Conservation (phyloP, 2,113 vertebrate species). For the Sorex fumeus region DNA sequence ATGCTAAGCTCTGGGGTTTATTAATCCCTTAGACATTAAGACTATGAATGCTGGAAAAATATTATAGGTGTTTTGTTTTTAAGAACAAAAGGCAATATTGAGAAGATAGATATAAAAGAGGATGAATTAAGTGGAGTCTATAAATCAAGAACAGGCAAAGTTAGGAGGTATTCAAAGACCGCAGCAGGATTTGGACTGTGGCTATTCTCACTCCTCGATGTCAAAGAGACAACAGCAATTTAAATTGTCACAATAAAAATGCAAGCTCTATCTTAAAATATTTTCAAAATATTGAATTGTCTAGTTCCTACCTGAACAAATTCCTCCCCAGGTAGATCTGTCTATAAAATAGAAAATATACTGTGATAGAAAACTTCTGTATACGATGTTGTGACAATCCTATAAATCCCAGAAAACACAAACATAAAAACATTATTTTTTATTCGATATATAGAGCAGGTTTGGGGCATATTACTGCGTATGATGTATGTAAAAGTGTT, state of each 20-base stretch:
- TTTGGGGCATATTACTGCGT: conserved; percentile 52
- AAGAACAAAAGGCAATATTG: not conserved
- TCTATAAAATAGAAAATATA: conserved; percentile 30
- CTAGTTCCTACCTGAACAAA: not conserved
- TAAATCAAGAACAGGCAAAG: not conserved
- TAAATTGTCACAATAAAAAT: not conserved
- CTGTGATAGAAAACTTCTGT: conserved; percentile 13
- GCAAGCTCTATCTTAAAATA: not conserved
- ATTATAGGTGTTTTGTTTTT: not conserved
- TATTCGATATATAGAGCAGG: conserved; percentile 59
- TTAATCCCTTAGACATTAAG: not conserved
- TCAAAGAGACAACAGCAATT: not conserved
- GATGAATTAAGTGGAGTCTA: not conserved
- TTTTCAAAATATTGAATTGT: not conserved
- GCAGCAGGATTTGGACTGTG: not conserved
- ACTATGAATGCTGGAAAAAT: not conserved
- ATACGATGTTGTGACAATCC: conserved; percentile 11
- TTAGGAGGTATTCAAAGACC: not conserved
- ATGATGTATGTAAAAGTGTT: conserved; percentile 76
- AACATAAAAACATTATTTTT: conserved; percentile 62
- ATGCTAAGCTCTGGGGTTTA: not conserved
- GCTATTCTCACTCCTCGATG: not conserved
- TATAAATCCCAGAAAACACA: conserved; percentile 71
- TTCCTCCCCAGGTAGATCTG: conserved; percentile 27
- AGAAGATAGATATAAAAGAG: not conserved